Evolutionary conservation across 2,888 invertebrate genomes (phyloP), one percentile per base, ranked within the genome.

Genomic region (Meteorus cinctellus): DNA sequence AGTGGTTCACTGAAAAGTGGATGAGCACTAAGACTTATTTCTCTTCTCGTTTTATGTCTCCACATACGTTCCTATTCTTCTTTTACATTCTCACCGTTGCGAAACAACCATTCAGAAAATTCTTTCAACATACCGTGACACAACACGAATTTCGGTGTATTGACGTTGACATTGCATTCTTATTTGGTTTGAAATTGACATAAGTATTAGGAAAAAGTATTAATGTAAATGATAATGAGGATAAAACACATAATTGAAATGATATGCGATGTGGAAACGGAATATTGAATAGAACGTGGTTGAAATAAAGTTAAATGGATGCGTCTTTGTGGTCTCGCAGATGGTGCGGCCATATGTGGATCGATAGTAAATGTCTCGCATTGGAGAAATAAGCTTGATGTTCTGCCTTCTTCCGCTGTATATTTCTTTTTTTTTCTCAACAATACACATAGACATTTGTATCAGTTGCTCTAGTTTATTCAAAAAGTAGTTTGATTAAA

Each of bases 301-400:
- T 48, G 14, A 48, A 48, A 48, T 48, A n/a, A 48, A n/a, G n/a
- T 48, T 3, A 48, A 1, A 48, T 48, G 48, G 14, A 14, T 45
- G 10, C 24, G 6, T 19, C 31, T 27, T 24, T 34, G 16, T 27
- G 66, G n/a, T 66, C 67, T 16, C 27, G n/a, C 48, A 51, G 29
- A 67, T 27, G 19, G 8, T 6, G 27, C 16, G 66, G 14, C 31
- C 24, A n/a, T 16, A 24, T 48, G 45, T 27, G 27, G 67, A 67
- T 67, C 29, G n/a, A 67, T 45, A 51, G 45, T 31, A 10, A 34
- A 55, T 63, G 62, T 74, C 60, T 27, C 55, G 62, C 36, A 69
- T 36, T 67, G 66, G 31, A 63, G 10, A 63, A 63, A 63, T 63
- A 8, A 1, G 16, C 12, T 29, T n/a, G 27, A 34, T 63, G 8